phyloP scores from a whole-genome alignment of 2,888 invertebrate genomes.

The Lepetodrilus schrolli region DNA sequence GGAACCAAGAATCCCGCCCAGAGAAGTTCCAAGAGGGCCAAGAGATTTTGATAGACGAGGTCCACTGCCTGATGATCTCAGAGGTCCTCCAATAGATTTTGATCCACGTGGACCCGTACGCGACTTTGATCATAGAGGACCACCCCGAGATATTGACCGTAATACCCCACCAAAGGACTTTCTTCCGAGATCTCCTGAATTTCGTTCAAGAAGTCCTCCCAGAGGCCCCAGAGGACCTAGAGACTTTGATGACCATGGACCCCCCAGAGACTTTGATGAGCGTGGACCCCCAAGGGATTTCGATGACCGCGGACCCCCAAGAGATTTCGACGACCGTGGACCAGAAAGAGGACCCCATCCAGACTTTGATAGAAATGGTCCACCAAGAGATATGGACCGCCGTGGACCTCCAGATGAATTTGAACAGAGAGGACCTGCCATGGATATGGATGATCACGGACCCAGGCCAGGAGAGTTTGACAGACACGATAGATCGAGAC shows the following conservation, averaged over 20 bases:
- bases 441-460: conserved; percentile 1
- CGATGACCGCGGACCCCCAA: conserved; percentile 30
- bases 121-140: conserved; percentile 31
- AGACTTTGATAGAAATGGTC: conserved; percentile 9
- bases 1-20: background rate
- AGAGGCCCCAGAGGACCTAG: conserved; percentile 6
- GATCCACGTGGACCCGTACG: background rate
- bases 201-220: conserved; percentile 27
- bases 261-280: conserved; percentile 32
- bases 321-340: background rate
- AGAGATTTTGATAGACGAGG: conserved; percentile 6
- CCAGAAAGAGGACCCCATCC: conserved; percentile 18
- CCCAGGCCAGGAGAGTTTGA: conserved; percentile 29
- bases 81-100: background rate
- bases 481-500: conserved; percentile 2
- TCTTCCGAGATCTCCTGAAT: too few species aligned
- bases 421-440: background rate
- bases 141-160: background rate
- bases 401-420: conserved; percentile 31
- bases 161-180: background rate
- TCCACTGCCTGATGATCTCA: background rate
- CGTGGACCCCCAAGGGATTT: conserved; percentile 26
- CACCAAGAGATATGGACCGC: conserved; percentile 29
- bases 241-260: conserved; percentile 33
- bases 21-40: background rate